Base-by-base conservation (phyloP, 2,888 invertebrate genomes). In the Mechanitis mazaeus region DNA sequence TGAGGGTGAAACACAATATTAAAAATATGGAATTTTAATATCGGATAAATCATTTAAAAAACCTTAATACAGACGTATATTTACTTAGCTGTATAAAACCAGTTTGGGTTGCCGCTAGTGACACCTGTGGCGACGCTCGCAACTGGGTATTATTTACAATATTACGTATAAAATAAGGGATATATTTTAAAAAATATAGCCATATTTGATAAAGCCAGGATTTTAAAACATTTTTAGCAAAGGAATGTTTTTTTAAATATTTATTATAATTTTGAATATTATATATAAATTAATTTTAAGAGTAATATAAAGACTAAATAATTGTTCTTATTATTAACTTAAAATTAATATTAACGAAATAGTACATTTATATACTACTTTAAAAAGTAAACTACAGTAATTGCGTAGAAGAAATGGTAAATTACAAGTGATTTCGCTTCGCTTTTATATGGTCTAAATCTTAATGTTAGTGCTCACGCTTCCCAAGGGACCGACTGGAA, bases 41-140 rank as follows among this genome's bases (percentile, higher is more conserved):
- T 12, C 3, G 5, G 12, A 12, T n/a, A 42, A 42, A 9, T 42
- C 7, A 42, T 42, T 42, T 42, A 42, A 50, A 67, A 80, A 78
- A 77, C 80, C 75, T 80, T 69, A 77, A 76, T 75, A 76, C 75
- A 77, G 75, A 73, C 77, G 78, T 77, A 69, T 61, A 76, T 75
- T 75, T 75, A 76, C 74, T 77, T 75, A 70, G 69, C 64, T 72
- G 64, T 68, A 75, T 80, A 80, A 77, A 78, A 77, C 79, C 76
- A 78, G 81, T 81, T 79, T 77, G 79, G 81, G 80, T 75, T 69
- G 70, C 75, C 76, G 74, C 69, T 75, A 65, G 64, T 70, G 78
- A 81, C 85, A 86, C 85, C 87, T 85, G 87, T 79, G 73, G 80
- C 42, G 77, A 72, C 64, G 75, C 75, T 79, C 78, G 80, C 54